phyloP scores from a whole-genome alignment of 1,140 invertebrate genomes.

The Episyrphus balteatus region DNA sequence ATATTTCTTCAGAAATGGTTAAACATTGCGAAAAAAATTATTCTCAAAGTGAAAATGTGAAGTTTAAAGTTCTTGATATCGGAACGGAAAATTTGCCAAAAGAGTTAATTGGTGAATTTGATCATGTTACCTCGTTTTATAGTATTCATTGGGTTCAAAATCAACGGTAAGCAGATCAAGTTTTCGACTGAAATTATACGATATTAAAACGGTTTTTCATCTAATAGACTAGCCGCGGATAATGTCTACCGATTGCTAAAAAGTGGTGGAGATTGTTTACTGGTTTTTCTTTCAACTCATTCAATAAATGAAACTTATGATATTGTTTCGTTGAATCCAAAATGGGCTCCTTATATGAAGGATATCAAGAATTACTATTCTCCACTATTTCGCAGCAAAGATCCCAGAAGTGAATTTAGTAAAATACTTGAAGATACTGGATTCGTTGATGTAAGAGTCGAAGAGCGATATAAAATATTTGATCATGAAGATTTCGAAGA shows the following conservation, averaged over 20 bases:
- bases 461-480: constrained; percentile 46
- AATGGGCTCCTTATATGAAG: constrained; percentile 51
- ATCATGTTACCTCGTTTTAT: constrained; percentile 62
- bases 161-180: constrained; percentile 59
- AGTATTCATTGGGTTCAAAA: constrained; percentile 66
- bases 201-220: too few relatives aligned
- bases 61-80: constrained; percentile 53
- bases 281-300: constrained; percentile 53
- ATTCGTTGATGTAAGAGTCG: constrained; percentile 49
- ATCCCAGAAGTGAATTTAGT: constrained; percentile 47
- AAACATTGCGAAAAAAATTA: constrained; percentile 44
- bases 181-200: too few relatives aligned
- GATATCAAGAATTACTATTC: constrained; percentile 48
- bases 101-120: constrained; percentile 36
- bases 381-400: constrained; percentile 46
- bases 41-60: constrained; percentile 18
- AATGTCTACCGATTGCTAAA: constrained; percentile 55
- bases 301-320: constrained; percentile 54
- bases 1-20: constrained; percentile 56
- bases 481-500: constrained; percentile 45
- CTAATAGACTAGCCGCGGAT: constrained; percentile 45
- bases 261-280: constrained; percentile 48
- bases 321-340: constrained; percentile 41
- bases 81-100: constrained; percentile 22
- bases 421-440: constrained; percentile 48